A percentile compares a stretch with the other conserved stretches of the same genome.
Conservation (phyloP, 2,888 invertebrate genomes). For the Beris morrisii region DNA sequence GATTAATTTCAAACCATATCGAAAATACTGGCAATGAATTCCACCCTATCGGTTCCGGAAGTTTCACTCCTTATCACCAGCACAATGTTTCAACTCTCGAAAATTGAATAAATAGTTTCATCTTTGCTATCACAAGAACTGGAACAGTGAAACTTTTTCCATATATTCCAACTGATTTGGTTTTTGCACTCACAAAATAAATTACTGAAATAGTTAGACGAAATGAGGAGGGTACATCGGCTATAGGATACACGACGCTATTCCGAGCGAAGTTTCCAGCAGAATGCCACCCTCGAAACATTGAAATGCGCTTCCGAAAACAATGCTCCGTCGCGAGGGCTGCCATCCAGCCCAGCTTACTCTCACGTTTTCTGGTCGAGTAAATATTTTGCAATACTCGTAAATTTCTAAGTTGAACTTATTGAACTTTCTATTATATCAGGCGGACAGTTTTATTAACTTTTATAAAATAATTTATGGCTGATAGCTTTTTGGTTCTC, state of each 20-base stretch:
- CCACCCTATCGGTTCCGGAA: neutral
- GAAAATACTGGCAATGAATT: neutral
- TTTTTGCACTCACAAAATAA: slow-evolving; percentile 19
- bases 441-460: slow-evolving; percentile 35
- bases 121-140: slow-evolving; percentile 14
- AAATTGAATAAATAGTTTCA: slow-evolving; percentile 36
- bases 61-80: slow-evolving; percentile 24
- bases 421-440: slow-evolving; percentile 36
- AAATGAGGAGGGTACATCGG: neutral
- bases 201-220: slow-evolving; percentile 2
- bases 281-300: neutral
- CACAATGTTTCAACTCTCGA: slow-evolving; percentile 17
- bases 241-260: no score
- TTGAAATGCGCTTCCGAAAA: neutral
- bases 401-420: slow-evolving; percentile 33
- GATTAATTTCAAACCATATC: neutral
- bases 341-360: neutral
- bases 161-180: slow-evolving; percentile 33
- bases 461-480: slow-evolving; percentile 34
- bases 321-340: neutral
- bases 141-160: slow-evolving; percentile 30
- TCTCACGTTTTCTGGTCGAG: slow-evolving; percentile 13
- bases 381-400: slow-evolving; percentile 33
- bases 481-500: neutral
- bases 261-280: neutral